Evolutionary conservation across 2,888 invertebrate species (phyloP).

Genomic region (Heterodera filipjevi): DNA sequence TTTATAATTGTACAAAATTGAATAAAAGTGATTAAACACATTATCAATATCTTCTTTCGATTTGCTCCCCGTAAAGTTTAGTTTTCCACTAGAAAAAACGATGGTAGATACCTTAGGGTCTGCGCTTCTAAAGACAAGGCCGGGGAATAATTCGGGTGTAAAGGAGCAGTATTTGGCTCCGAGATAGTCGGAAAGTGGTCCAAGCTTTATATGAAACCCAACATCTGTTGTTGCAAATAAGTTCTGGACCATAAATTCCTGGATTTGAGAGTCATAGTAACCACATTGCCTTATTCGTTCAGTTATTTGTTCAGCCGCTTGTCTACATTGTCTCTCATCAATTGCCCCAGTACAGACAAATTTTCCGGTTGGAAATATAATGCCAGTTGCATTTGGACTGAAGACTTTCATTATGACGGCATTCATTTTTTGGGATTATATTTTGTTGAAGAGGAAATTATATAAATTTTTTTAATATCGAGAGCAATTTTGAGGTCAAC

Average conservation of each 20-base stretch:
- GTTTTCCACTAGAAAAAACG: background rate
- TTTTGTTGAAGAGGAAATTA: too few relatives aligned
- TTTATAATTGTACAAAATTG: background rate
- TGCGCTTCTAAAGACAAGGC: background rate
- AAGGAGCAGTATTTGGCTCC: background rate
- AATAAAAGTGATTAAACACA: background rate
- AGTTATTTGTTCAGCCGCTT: background rate
- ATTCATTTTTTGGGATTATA: background rate
- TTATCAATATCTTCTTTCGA: background rate
- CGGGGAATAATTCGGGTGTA: background rate
- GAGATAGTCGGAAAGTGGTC: background rate
- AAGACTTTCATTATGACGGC: background rate
- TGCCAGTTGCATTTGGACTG: background rate
- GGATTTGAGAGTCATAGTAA: background rate
- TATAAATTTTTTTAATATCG: too few relatives aligned
- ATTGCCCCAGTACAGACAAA: background rate
- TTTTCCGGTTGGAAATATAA: slow-evolving; percentile 11
- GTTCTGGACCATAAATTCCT: background rate
- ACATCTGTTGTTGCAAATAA: background rate
- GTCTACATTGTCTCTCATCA: background rate
- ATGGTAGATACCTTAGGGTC: background rate
- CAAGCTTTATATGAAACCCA: background rate
- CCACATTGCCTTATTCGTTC: background rate
- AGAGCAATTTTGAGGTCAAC: too few relatives aligned
- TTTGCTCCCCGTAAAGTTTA: background rate